Evolutionary conservation across 2,888 invertebrate genomes (phyloP), one percentile per base, ranked within the genome.

Genomic region (Griposia aprilina): DNA sequence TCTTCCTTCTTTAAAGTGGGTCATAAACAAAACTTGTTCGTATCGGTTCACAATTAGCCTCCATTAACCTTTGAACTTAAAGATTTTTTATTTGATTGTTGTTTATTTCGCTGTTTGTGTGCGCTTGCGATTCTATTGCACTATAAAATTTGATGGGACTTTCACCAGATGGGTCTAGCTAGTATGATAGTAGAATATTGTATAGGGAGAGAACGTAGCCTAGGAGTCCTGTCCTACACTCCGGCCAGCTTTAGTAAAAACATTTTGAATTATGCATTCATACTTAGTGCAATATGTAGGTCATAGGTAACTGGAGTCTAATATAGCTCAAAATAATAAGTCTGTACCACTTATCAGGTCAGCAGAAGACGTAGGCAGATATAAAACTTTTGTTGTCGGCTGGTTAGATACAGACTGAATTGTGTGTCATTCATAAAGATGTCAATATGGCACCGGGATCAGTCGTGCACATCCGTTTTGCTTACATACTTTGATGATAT

Each of bases 391-490:
- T 85, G 70, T 63, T 74, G 71, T 71, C 52, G 63, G 62, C 59
- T 72, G 59, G 73, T 85, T 66, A 63, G 55, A 76, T 76, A 69
- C 74, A 68, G 72, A 63, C 83, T 82, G 78, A 82, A 82, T 74
- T 82, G 72, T 90, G 90, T 90, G 91, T 90, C 92, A 93, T 94
- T 93, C 93, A 93, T 95, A 94, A 94, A 95, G 88, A 95, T 94
- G 94, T 91, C 94, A 95, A 93, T 95, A 92, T 90, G 90, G 90
- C 92, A 92, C 91, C 86, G 92, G 92, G 94, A 94, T 94, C 95
- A 94, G 93, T 94, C 92, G 92, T 90, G 93, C 92, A 93, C 93
- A 95, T 95, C 95, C 95, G 95, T 94, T 93, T 88, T 90, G 90
- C 86, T 91, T 90, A 91, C 90, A 85, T 89, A 88, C 91, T 91